Base-by-base conservation (phyloP, 1,140 invertebrate species). In the Rhynchophorus ferrugineus region DNA sequence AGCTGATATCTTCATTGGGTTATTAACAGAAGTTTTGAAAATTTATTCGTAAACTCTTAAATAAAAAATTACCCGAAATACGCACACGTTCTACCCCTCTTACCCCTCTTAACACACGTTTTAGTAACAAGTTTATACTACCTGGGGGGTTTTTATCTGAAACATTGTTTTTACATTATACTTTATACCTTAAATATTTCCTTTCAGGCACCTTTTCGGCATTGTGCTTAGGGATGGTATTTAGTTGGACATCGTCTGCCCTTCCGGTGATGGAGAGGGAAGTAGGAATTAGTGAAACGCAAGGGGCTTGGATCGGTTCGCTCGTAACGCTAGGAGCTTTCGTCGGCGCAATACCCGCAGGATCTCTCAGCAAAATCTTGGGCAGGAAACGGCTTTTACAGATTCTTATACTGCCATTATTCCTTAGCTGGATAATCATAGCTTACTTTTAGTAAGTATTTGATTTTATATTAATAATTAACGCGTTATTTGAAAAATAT, bases 201-300 rank as follows among this genome's bases (percentile, higher is more conserved):
- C 29, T 71, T 58, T 64, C 72, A 58, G 71, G 78, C 3, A 77
- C 79, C 1, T 67, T 81, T 3, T 78, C 78, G 1, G 76, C 80
- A 2, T 60, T 83, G 20, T 75, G 75, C 16, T 69, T 76, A 29
- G 83, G 83, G n/a, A 74, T 77, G 46, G 73, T 78, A 3, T 69
- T 88, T 7, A 82, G 74, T 1, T 89, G 84, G 81, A 78, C 83
- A 1, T 79, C 84, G 2, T 78, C 83, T 5, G 81, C 80, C 1
- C 71, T 80, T 29, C 54, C 52, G 5, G 63, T 61, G 41, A 37
- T 74, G 2, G 58, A 74, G 19, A 47, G 73, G 7, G 69, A 49
- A 35, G 7, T 51, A 2, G 70, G 1, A 58, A 61, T 19, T 55
- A 51, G 11, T 67, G 67, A 14, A 62, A 64, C 1, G 2, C 50